Evolutionary conservation across 92 coral and sea anemone genomes (phyloP), one percentile per base, ranked within the genome.

Genomic region (Siderastrea radians): DNA sequence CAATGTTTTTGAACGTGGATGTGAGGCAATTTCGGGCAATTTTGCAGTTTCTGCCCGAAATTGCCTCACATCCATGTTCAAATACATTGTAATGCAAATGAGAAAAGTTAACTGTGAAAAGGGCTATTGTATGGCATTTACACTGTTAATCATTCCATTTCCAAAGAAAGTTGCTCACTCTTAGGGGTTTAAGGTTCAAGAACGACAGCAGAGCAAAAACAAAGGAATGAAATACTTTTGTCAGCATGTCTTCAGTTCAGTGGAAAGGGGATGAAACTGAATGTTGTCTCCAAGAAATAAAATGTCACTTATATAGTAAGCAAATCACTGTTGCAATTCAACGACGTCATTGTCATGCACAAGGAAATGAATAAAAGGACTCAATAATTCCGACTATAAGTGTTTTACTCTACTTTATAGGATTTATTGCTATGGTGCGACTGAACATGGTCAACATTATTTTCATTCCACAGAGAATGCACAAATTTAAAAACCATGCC

Each of bases 401-500:
- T 66, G 72, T 66, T 9, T 66, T 17, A 66, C 8, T 14, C 15
- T n/a, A 43, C 10, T 43, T 0, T 0, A 66, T 9, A 66, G 46
- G n/a, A 15, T 45, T 10, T 44, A 67, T 67, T 17, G 46, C 45
- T 8, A 17, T 17, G 5, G 4, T 11, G 77, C 45, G 77, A 17
- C 15, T 17, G 13, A 26, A 26, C 49, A 75, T n/a, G 64, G 12
- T 52, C 16, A 16, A 15, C 46, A 6, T 5, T 52, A 51, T 13
- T 72, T 1, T 75, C 80, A 55, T 3, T 53, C 44, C 77, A 48
- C 77, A 72, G 77, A 48, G 77, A 72, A 50, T 72, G 77, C 52
- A 26, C 77, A 72, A 72, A 49, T 72, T 11, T 72, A 1, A 74
- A 74, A 54, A 12, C 79, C 13, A 13, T 74, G 79, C 79, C 79